Evolutionary conservation across 37 sponge, comb jelly and placozoan genomes (phyloP), one percentile per base, ranked within the genome.

Genomic region (Halichondria panicea): DNA sequence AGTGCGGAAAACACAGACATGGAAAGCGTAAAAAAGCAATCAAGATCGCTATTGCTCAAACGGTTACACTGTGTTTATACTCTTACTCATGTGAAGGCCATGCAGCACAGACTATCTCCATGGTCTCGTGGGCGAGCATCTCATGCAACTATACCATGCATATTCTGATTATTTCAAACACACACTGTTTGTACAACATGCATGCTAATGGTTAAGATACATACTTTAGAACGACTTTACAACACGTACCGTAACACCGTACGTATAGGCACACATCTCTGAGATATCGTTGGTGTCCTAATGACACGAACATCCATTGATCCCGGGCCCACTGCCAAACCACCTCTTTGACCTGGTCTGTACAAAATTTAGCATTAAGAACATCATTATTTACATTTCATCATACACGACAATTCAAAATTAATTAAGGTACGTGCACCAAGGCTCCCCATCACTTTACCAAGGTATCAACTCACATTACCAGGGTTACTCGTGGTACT

Each of bases 261-360:
- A n/a, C n/a, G n/a, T n/a, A n/a, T 40, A 12, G 33, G 2, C 9
- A 71, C 41, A 39, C 66, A 93, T 89, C 89, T 80, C 61, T 22
- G 61, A 18, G 3, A 69, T 59, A 42, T 93, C 94, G 0, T 90
- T 75, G 59, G 69, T 79, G 74, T 93, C 55, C 31, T 84, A 87
- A 45, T 93, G 87, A 27, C 94, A 91, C 39, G 90, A 67, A 24
- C 83, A 75, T n/a, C 94, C 94, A 66, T 71, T 90, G 13, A 72
- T 71, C n/a, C n/a, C n/a, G n/a, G n/a, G n/a, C 5, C 94, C 94
- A 75, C 74, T 83, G 0, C 94, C 94, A 82, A 90, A 87, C 90
- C 94, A 93, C 86, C 35, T 90, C 60, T 31, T 90, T 93, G 1
- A 87, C 91, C 18, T 78, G 77, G 74, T 89, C 94, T 86, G 69